Conservation (phyloP, 2,113 vertebrate genomes). For the Grammomys dolichurus region DNA sequence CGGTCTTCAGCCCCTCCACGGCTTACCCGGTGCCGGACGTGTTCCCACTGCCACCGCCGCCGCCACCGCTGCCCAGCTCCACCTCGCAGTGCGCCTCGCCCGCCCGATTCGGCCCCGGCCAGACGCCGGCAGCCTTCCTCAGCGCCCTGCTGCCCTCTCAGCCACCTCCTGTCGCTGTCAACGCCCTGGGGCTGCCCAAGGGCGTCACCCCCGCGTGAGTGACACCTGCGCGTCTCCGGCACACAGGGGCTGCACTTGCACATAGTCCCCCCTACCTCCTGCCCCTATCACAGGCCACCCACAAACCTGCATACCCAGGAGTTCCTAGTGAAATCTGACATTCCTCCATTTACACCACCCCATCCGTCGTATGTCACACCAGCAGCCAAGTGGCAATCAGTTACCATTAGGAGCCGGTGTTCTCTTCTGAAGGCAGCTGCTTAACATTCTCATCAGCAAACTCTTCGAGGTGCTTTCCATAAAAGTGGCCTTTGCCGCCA, state of each 20-base stretch:
- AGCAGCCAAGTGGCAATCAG: no score
- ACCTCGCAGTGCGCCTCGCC: conserved; percentile 80
- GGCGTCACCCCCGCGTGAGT: conserved; percentile 91
- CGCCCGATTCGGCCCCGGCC: conserved; percentile 85
- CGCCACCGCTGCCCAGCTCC: conserved; percentile 86
- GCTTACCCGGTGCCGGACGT: conserved; percentile 84
- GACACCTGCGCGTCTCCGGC: not conserved
- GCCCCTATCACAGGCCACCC: no score
- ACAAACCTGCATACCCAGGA: not conserved
- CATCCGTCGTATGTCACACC: not conserved
- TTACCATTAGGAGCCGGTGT: not conserved
- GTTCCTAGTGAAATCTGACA: not conserved
- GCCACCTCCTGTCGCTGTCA: conserved; percentile 88
- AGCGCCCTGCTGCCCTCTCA: conserved; percentile 94
- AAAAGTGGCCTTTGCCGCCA: not conserved
- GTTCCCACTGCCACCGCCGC: conserved; percentile 91
- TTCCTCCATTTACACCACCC: not conserved
- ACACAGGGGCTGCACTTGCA: not conserved
- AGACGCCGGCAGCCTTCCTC: conserved; percentile 95
- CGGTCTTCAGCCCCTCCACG: conserved; percentile 90
- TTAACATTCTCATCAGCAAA: not conserved
- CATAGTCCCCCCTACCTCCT: not conserved
- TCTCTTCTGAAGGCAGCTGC: not conserved
- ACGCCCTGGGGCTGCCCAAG: conserved; percentile 96
- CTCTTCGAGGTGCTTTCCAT: not conserved